A percentile compares a stretch with the other conserved stretches of the same genome.
Conservation (phyloP, 1,140 invertebrate genomes). For the Cotesia typhae region DNA sequence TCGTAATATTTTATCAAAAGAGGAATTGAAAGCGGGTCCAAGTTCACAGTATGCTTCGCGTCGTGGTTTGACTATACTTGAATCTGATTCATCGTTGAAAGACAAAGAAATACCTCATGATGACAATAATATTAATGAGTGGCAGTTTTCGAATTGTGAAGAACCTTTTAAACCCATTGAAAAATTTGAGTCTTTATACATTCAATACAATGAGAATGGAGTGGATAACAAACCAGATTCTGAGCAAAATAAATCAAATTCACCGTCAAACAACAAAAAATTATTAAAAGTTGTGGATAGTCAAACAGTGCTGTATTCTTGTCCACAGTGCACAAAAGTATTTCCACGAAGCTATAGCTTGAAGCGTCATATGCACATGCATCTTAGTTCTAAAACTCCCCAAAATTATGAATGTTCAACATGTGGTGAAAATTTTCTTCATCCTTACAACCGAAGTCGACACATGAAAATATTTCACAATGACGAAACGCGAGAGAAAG, state of each 20-base stretch:
- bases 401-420: slow-evolving; percentile 56
- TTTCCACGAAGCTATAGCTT: slow-evolving; percentile 64
- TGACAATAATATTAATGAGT: slow-evolving; percentile 44
- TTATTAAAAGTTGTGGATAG: slow-evolving; percentile 51
- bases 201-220: slow-evolving; percentile 61
- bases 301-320: slow-evolving; percentile 49
- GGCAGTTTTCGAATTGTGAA: slow-evolving; percentile 72
- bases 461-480: slow-evolving; percentile 56
- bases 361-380: slow-evolving; percentile 61
- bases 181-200: slow-evolving; percentile 68
- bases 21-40: slow-evolving; percentile 70
- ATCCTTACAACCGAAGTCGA: slow-evolving; percentile 60
- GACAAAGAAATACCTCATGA: neutral
- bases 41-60: slow-evolving; percentile 57
- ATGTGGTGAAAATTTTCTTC: slow-evolving; percentile 60
- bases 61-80: slow-evolving; percentile 57
- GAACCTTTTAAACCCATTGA: slow-evolving; percentile 67
- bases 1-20: slow-evolving; percentile 69
- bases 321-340: slow-evolving; percentile 55
- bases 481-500: slow-evolving; percentile 51
- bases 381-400: slow-evolving; percentile 56
- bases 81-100: slow-evolving; percentile 22
- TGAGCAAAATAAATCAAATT: neutral
- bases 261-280: slow-evolving; percentile 35
- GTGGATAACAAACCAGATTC: slow-evolving; percentile 1